Evolutionary conservation across 2,888 invertebrate genomes (phyloP).

Genomic region (Athalia cordata): DNA sequence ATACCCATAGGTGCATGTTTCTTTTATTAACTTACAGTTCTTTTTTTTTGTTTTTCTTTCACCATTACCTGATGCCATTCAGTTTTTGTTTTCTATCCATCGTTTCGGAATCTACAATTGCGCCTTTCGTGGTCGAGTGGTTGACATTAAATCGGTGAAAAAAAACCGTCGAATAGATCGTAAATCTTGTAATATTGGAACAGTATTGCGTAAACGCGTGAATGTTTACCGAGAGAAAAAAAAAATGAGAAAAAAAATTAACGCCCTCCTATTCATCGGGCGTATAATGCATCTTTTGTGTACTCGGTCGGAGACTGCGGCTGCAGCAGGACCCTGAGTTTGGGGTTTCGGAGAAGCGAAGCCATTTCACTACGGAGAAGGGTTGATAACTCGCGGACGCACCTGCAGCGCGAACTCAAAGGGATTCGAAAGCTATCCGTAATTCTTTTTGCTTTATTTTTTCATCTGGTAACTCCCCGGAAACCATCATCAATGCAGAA

Average conservation of each 20-base stretch:
- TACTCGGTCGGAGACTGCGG: neutral
- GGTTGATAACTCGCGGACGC: slow-evolving; percentile 19
- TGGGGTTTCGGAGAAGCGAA: slow-evolving; percentile 20
- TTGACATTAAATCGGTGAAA: neutral
- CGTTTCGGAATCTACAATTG: too few relatives aligned
- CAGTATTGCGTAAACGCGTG: neutral
- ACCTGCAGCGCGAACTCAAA: slow-evolving; percentile 15
- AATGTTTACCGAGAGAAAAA: neutral
- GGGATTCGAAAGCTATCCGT: slow-evolving; percentile 15
- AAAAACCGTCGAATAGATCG: slow-evolving; percentile 2
- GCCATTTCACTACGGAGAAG: neutral
- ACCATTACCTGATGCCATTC: too few relatives aligned
- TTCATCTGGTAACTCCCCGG: neutral
- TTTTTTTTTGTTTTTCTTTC: too few relatives aligned
- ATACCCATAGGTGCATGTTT: neutral
- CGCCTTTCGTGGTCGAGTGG: too few relatives aligned
- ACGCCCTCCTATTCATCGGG: slow-evolving; percentile 29
- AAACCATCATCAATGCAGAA: neutral
- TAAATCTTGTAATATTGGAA: neutral
- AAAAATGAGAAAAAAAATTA: slow-evolving; percentile 20
- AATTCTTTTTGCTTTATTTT: neutral
- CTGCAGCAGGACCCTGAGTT: neutral
- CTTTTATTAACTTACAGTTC: too few relatives aligned
- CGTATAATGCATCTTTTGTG: slow-evolving; percentile 35
- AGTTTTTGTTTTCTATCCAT: too few relatives aligned